Evolutionary conservation across 2,888 invertebrate species (phyloP).

Genomic region (Latheticus oryzae): DNA sequence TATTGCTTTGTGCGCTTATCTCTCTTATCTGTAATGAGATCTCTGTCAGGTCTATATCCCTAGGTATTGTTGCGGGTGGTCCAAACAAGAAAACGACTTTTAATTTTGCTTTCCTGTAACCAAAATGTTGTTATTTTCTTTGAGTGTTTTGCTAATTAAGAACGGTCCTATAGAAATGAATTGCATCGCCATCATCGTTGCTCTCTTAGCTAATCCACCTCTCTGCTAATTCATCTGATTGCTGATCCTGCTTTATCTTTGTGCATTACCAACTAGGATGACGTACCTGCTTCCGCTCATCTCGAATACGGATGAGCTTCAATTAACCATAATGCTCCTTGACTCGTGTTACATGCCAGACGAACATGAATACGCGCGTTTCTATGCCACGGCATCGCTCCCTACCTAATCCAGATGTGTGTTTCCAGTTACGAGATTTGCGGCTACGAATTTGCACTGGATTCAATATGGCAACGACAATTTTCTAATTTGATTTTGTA

Average conservation of each 20-base stretch:
- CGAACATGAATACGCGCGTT: slow-evolving; percentile 34
- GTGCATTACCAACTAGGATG: slow-evolving; percentile 57
- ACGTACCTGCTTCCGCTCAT: slow-evolving; percentile 58
- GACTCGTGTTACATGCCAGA: slow-evolving; percentile 53
- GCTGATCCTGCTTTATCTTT: slow-evolving; percentile 63
- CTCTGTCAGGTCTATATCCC: slow-evolving; percentile 59
- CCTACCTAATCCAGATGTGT: slow-evolving; percentile 10
- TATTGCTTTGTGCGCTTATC: slow-evolving; percentile 67
- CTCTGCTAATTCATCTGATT: slow-evolving; percentile 62
- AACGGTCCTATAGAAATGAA: too few relatives aligned
- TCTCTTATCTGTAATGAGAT: slow-evolving; percentile 67
- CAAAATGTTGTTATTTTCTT: too few relatives aligned
- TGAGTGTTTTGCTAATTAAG: too few relatives aligned
- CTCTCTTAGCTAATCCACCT: slow-evolving; percentile 63
- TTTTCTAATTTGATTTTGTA: too few relatives aligned
- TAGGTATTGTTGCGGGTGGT: slow-evolving; percentile 53
- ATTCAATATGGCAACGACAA: slow-evolving; percentile 15
- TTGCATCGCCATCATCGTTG: slow-evolving; percentile 60
- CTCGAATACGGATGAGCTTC: slow-evolving; percentile 61
- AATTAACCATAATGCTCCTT: slow-evolving; percentile 63
- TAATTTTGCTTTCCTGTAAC: too few relatives aligned
- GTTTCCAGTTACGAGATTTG: slow-evolving; percentile 8
- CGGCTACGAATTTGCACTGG: slow-evolving; percentile 17
- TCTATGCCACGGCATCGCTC: slow-evolving; percentile 1
- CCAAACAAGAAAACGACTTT: slow-evolving; percentile 32